Base-by-base conservation (phyloP, 37 sponge, comb jelly and placozoan genomes). In the Lycopodina hypogea region DNA sequence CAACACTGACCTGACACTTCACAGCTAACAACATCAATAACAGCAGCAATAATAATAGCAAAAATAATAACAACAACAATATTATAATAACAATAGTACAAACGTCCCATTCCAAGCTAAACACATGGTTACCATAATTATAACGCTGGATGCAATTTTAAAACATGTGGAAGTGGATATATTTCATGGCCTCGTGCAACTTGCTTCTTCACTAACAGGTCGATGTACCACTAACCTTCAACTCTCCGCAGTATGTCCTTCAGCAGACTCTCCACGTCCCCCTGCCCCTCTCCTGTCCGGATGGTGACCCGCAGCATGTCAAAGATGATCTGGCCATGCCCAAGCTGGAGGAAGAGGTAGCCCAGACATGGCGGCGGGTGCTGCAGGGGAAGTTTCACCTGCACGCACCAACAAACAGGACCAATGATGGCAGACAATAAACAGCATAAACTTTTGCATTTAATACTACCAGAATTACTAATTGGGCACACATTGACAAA, bases 281-380 rank as follows among this genome's bases (percentile, higher is more conserved):
- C 24, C 17, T 50, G 50, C 51, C 83, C 67, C 3, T 35, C 37
- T 19, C 30, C 67, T 11, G 53, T 1, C 61, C 64, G 34, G n/a
- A 26, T 42, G 32, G 42, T 42, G 26, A 63, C 53, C 3, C 28
- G 42, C 26, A 82, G 37, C 66, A 82, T 64, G 22, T 48, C 21
- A 29, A 50, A 24, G 53, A 82, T 45, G 0, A 84, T 60, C 45
- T 42, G 7, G 2, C 78, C 84, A 39, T 77, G 77, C 0, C 45
- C 42, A 9, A 68, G 36, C 19, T 55, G 38, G 21, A 77, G 84
- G 34, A 84, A 77, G 39, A 23, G 28, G 58, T 68, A 75, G 15
- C 67, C 70, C 37, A 75, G 84, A 22, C 78, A 84, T 36, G 76
- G 69, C 23, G 84, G 84, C 15, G 84, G 84, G 70, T 45, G 23